phyloP scores from a whole-genome alignment of 2,888 invertebrate genomes.

The Latrodectus hesperus region DNA sequence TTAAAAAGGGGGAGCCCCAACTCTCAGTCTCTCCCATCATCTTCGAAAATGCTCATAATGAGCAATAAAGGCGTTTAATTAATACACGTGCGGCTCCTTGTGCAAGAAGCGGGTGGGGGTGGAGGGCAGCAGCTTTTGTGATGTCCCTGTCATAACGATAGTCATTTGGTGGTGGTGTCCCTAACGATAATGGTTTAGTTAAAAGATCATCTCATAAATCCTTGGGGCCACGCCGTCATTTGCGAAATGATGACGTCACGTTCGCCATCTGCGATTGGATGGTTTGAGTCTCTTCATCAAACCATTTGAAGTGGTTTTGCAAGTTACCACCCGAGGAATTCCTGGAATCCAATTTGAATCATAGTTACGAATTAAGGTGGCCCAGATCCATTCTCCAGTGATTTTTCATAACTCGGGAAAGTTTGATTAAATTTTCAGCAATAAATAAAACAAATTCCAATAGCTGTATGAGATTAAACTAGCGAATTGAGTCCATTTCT shows the following conservation, averaged over 20 bases:
- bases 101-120: background rate
- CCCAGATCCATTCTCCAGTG: background rate
- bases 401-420: conserved; percentile 21
- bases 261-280: conserved; percentile 49
- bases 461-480: too few species aligned
- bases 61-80: conserved; percentile 64
- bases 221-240: conserved; percentile 46
- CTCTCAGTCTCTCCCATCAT: background rate
- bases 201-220: conserved; percentile 61
- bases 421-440: too few species aligned
- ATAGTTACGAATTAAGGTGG: conserved; percentile 23
- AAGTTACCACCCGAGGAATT: conserved; percentile 11
- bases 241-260: conserved; percentile 54
- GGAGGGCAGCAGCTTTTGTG: conserved; percentile 23
- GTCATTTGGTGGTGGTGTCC: conserved; percentile 39
- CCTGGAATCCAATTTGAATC: conserved; percentile 44
- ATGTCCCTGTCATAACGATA: conserved; percentile 49
- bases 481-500: too few species aligned
- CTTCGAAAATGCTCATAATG: conserved; percentile 46
- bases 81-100: conserved; percentile 30
- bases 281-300: conserved; percentile 19
- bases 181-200: conserved; percentile 63
- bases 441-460: too few species aligned
- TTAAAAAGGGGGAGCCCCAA: conserved; percentile 19
- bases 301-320: background rate